These are phyloP conservation scores for Thaumetopoea pityocampa DNA, from an alignment of 1,140 invertebrate genomes.

Conservation along the genomic window DNA sequence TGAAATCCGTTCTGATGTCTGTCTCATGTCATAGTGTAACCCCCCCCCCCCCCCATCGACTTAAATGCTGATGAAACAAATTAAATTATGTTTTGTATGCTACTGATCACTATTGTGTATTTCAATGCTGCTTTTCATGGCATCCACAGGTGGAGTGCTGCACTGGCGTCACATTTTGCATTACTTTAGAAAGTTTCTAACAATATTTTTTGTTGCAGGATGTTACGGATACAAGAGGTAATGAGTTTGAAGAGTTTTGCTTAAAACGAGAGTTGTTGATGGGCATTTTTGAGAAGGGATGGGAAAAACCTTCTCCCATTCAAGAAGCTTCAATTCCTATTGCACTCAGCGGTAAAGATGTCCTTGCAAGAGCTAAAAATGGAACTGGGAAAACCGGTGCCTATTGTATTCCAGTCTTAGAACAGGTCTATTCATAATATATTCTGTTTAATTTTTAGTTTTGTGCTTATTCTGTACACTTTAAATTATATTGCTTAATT, in stretches of 20 bases:
- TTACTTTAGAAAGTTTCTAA: no score
- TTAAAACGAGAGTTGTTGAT: constrained; percentile 97
- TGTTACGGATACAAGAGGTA: constrained; percentile 99
- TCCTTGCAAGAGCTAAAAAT: constrained; percentile 99
- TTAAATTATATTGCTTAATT: no score
- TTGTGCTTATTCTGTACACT: no score
- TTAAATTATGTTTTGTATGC: no score
- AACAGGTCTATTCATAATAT: constrained; percentile 77
- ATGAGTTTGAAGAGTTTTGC: constrained; percentile 99
- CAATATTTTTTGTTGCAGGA: constrained; percentile 79
- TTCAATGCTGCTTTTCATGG: no score
- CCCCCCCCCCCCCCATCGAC: no score
- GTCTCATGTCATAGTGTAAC: no score
- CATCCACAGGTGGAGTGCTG: no score
- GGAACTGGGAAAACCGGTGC: constrained; percentile 99
- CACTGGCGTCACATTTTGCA: no score
- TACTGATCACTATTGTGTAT: no score
- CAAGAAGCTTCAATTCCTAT: constrained; percentile 99
- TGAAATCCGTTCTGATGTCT: no score
- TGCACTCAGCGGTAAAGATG: constrained; percentile 97
- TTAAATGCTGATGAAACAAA: no score
- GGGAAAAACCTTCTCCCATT: constrained; percentile 99
- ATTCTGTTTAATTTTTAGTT: constrained; percentile 6
- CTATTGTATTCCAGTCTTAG: constrained; percentile 98
- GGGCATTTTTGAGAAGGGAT: constrained; percentile 99